A percentile compares a stretch with the other conserved stretches of the same genome.
Conservation (phyloP, 2,888 invertebrate species). For the Sarcophaga rosellei region DNA sequence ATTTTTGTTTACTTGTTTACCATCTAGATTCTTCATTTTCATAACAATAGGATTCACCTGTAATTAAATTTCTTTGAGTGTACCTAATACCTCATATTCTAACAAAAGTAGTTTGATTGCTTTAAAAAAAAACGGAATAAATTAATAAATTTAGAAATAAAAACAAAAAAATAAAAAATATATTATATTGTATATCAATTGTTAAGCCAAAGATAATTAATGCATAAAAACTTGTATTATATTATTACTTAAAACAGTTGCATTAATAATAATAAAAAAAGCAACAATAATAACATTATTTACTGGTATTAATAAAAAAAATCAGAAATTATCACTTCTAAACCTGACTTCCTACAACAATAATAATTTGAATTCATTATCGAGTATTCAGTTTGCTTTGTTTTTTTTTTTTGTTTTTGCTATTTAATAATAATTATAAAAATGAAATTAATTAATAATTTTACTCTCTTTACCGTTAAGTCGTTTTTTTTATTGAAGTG, state of each 20-base stretch:
- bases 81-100: not conserved
- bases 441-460: conserved; percentile 2
- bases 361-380: not conserved
- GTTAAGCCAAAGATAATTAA: conserved; percentile 26
- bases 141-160: no score
- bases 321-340: conserved; percentile 37
- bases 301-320: not conserved
- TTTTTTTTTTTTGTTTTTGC: not conserved
- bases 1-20: no score
- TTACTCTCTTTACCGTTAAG: conserved; percentile 36
- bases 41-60: not conserved
- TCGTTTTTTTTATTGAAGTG: conserved; percentile 1
- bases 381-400: not conserved
- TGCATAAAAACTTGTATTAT: conserved; percentile 20
- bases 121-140: conserved; percentile 6
- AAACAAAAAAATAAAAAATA: conserved; percentile 9
- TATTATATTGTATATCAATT: not conserved
- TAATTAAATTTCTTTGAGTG: not conserved
- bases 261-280: not conserved
- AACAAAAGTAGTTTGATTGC: conserved; percentile 14
- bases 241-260: not conserved
- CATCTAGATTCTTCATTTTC: no score
- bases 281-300: not conserved
- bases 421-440: conserved; percentile 22
- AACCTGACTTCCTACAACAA: conserved; percentile 41